Evolutionary conservation across 2,113 vertebrate species (phyloP).

Genomic region (Rhinopithecus roxellana): DNA sequence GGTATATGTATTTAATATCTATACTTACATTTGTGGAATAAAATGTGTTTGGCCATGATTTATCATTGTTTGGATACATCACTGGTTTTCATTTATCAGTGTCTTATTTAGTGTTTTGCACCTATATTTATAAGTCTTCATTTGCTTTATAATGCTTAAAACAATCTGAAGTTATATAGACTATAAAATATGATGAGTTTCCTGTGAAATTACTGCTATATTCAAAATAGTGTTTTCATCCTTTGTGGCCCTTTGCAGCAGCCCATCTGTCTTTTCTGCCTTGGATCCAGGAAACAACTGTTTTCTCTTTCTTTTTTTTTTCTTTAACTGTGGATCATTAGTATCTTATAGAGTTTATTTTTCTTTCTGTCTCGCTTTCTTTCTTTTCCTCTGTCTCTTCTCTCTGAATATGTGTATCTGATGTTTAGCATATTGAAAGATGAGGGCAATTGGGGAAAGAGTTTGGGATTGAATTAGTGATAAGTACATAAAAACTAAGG

Average conservation of each 20-base stretch:
- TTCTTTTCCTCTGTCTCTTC: background rate
- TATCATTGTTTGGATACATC: background rate
- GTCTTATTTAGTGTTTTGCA: background rate
- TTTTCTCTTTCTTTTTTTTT: background rate
- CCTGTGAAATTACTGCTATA: background rate
- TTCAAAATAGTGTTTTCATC: background rate
- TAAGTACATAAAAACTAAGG: background rate
- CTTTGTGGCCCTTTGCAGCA: background rate
- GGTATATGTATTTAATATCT: background rate
- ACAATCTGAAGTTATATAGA: background rate
- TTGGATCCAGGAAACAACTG: background rate
- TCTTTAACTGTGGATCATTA: background rate
- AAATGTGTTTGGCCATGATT: background rate
- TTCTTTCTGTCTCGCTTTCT: background rate
- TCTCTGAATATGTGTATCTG: background rate
- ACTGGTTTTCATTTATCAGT: background rate
- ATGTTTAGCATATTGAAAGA: constrained; percentile 1
- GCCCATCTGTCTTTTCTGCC: background rate
- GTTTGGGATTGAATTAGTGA: background rate
- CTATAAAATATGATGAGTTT: background rate
- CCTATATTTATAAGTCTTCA: background rate
- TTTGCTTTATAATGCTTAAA: background rate
- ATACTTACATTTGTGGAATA: constrained; percentile 13
- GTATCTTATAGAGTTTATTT: background rate
- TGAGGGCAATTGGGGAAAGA: background rate